phyloP scores from a whole-genome alignment of 2,888 invertebrate species.

The Magallana nippona region DNA sequence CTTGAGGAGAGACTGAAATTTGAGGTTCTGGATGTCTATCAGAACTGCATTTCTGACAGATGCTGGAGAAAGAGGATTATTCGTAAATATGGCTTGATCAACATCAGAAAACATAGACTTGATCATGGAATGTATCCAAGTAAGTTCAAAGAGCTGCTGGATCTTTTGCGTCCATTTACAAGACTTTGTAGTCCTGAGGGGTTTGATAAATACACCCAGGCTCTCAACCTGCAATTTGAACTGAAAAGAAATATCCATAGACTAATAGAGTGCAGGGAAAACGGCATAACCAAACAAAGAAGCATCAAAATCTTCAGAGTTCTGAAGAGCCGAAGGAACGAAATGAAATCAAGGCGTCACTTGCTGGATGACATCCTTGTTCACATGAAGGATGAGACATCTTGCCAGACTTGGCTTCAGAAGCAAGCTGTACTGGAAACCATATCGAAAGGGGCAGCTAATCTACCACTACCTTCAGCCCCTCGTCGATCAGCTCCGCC shows the following conservation, averaged over 20 bases:
- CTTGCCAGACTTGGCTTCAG: conserved; percentile 76
- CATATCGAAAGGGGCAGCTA: conserved; percentile 58
- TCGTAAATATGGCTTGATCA: conserved; percentile 89
- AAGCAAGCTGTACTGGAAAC: conserved; percentile 71
- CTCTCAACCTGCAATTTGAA: conserved; percentile 86
- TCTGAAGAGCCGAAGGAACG: conserved; percentile 84
- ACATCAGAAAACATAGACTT: conserved; percentile 84
- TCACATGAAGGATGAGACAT: conserved; percentile 75
- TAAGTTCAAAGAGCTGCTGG: conserved; percentile 79
- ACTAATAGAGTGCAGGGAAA: conserved; percentile 84
- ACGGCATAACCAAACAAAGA: conserved; percentile 86
- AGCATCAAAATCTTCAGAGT: conserved; percentile 85
- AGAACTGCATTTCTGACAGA: conserved; percentile 88
- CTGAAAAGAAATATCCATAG: conserved; percentile 82
- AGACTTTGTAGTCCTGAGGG: conserved; percentile 87
- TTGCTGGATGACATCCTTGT: conserved; percentile 72
- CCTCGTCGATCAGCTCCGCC: conserved; percentile 81
- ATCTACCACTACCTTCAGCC: conserved; percentile 61
- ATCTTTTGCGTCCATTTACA: conserved; percentile 87
- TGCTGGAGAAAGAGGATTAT: conserved; percentile 87
- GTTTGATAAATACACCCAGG: conserved; percentile 89
- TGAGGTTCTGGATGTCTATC: conserved; percentile 87
- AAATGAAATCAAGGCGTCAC: conserved; percentile 81
- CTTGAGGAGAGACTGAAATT: conserved; percentile 83
- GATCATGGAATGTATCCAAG: conserved; percentile 85